Conservation (phyloP, 2,113 vertebrate genomes). For the Thunnus maccoyii region DNA sequence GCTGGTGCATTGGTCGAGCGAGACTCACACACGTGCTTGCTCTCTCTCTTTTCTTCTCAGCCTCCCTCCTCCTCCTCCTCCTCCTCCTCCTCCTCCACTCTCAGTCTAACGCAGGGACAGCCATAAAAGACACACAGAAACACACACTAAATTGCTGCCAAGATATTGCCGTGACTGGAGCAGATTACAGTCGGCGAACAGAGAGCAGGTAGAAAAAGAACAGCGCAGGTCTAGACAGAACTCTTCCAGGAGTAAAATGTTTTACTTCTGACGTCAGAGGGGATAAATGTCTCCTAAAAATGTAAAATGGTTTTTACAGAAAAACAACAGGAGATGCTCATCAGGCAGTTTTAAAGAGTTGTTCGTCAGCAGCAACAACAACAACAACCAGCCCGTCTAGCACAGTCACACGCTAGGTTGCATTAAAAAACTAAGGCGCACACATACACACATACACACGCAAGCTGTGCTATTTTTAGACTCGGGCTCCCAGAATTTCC, state of each 20-base stretch:
- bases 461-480: slow-evolving; percentile 69
- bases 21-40: neutral
- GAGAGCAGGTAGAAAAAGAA: slow-evolving; percentile 12
- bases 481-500: slow-evolving; percentile 38
- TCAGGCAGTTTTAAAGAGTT: neutral
- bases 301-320: neutral
- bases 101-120: slow-evolving; percentile 25
- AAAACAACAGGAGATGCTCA: neutral
- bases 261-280: slow-evolving; percentile 19
- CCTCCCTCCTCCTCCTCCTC: neutral
- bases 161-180: slow-evolving; percentile 31
- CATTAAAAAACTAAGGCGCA: slow-evolving; percentile 20
- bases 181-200: slow-evolving; percentile 22
- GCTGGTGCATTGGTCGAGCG: slow-evolving; percentile 60
- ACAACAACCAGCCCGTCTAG: slow-evolving; percentile 16
- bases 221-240: slow-evolving; percentile 9
- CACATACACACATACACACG: slow-evolving; percentile 23
- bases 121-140: slow-evolving; percentile 20
- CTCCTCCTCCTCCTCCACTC: neutral
- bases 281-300: slow-evolving; percentile 5
- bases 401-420: neutral
- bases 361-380: neutral
- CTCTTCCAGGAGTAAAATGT: slow-evolving; percentile 12
- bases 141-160: slow-evolving; percentile 26
- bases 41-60: slow-evolving; percentile 1